A percentile compares a stretch with the other conserved stretches of the same genome.
Evolutionary conservation across 2,113 vertebrate genomes (phyloP).

Genomic region (Leptobrachium leishanense): DNA sequence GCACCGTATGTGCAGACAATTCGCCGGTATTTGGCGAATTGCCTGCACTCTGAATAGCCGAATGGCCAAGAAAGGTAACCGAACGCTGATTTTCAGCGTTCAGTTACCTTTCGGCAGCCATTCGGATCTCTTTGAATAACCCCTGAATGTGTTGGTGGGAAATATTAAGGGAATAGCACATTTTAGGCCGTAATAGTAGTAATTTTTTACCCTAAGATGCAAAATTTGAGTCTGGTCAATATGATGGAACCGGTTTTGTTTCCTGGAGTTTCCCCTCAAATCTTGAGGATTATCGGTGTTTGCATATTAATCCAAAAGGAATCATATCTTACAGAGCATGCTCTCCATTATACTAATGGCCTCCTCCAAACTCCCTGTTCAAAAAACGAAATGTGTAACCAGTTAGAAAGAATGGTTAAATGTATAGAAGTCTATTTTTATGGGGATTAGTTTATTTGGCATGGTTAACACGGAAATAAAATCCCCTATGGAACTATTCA

Average conservation of each 20-base stretch:
- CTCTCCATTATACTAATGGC: not conserved
- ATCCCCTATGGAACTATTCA: conserved; percentile 23
- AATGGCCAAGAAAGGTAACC: too few relatives aligned
- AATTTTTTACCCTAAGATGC: too few relatives aligned
- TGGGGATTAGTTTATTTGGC: conserved; percentile 8
- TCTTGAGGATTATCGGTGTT: not conserved
- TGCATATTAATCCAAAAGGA: not conserved
- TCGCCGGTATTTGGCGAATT: too few relatives aligned
- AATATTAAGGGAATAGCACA: too few relatives aligned
- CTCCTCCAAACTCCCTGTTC: not conserved
- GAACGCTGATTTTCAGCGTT: too few relatives aligned
- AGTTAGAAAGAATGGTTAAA: conserved; percentile 17
- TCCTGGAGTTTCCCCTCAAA: too few relatives aligned
- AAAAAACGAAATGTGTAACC: not conserved
- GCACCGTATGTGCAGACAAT: too few relatives aligned
- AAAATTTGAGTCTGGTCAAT: not conserved
- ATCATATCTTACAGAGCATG: not conserved
- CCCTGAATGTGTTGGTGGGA: too few relatives aligned
- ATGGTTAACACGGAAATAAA: not conserved
- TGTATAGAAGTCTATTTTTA: not conserved
- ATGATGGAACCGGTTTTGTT: not conserved
- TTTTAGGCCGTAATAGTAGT: too few relatives aligned
- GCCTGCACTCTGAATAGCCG: too few relatives aligned
- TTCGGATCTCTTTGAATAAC: too few relatives aligned
- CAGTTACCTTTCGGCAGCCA: too few relatives aligned